A percentile compares a stretch with the other conserved stretches of the same genome.
Evolutionary conservation across 2,888 invertebrate species (phyloP).

Genomic region (Heliconius aoede): DNA sequence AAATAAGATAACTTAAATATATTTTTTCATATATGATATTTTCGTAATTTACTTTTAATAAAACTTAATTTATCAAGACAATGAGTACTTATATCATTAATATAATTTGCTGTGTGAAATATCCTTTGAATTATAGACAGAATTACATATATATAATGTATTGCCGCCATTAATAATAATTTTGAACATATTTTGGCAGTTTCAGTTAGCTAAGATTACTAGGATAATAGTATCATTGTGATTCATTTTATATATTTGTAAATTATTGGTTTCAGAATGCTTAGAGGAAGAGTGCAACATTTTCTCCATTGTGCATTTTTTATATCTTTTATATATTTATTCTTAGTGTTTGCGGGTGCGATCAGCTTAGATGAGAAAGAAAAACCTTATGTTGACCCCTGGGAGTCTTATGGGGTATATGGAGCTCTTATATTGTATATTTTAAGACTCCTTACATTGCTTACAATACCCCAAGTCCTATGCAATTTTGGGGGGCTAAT

Average conservation of each 20-base stretch:
- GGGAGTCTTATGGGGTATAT: conserved; percentile 90
- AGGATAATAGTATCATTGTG: background rate
- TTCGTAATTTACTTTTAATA: background rate
- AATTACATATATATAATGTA: background rate
- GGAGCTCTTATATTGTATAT: conserved; percentile 90
- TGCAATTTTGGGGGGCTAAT: conserved; percentile 94
- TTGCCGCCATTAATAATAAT: background rate
- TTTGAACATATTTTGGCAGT: background rate
- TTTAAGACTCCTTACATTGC: conserved; percentile 90
- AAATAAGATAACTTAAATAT: background rate
- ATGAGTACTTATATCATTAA: background rate
- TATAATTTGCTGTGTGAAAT: background rate
- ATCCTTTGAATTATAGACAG: no score
- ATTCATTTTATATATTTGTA: background rate
- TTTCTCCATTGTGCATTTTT: conserved; percentile 90
- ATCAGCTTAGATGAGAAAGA: conserved; percentile 83
- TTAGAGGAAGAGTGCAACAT: conserved; percentile 90
- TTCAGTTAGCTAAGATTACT: background rate
- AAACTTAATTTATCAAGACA: background rate
- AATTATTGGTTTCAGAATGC: conserved; percentile 73
- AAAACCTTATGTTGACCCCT: conserved; percentile 88
- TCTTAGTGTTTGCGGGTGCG: conserved; percentile 88
- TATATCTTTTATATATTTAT: conserved; percentile 88
- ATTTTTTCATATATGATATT: background rate
- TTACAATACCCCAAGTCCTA: conserved; percentile 94